phyloP scores from a whole-genome alignment of 2,113 vertebrate genomes.

The Brachypodius melanocephalos region DNA sequence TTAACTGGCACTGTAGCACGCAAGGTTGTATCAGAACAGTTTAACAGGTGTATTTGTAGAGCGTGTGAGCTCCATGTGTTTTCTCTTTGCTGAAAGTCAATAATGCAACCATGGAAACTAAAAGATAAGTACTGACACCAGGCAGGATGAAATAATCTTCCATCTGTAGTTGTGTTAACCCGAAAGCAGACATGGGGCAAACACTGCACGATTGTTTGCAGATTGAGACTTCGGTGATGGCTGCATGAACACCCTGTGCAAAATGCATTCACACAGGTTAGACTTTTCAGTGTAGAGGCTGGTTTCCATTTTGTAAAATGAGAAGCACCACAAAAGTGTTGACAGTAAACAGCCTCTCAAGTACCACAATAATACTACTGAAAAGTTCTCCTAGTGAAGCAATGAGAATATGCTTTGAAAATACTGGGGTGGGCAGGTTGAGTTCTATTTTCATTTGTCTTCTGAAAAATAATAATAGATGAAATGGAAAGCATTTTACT shows the following conservation, averaged over 20 bases:
- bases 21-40: neutral
- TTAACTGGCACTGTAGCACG: neutral
- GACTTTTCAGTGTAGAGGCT: neutral
- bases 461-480: neutral
- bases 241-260: neutral
- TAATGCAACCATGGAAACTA: conserved; percentile 55
- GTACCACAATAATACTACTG: neutral
- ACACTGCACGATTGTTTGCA: neutral
- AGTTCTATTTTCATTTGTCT: neutral
- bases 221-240: neutral
- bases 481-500: neutral
- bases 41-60: conserved; percentile 17
- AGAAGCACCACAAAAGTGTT: neutral
- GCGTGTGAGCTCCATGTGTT: conserved; percentile 7
- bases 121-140: neutral
- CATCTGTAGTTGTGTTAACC: conserved; percentile 6
- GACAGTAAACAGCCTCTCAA: neutral
- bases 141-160: conserved; percentile 4
- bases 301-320: neutral
- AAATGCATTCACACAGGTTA: neutral
- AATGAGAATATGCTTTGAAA: neutral
- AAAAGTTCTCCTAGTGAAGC: neutral
- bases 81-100: conserved; percentile 20
- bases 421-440: neutral
- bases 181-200: neutral